Conservation (phyloP, 2,113 vertebrate genomes). For the Daboia siamensis region DNA sequence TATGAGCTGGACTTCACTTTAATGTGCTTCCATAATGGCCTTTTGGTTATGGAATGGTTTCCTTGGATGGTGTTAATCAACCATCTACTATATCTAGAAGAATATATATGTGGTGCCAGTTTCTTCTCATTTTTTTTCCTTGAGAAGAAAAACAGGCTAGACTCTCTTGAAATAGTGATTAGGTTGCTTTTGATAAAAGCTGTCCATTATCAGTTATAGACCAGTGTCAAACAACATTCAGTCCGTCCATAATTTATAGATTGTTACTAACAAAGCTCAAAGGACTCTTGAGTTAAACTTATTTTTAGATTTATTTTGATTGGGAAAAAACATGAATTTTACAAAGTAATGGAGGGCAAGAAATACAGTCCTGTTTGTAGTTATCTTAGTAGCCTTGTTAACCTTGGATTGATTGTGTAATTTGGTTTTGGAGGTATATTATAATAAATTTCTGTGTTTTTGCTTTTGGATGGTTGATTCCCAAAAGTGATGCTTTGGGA, state of each 20-base stretch:
- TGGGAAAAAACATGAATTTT: background rate
- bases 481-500: background rate
- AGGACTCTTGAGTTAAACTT: background rate
- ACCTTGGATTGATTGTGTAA: background rate
- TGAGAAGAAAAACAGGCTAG: background rate
- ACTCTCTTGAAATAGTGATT: background rate
- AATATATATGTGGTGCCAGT: background rate
- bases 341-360: background rate
- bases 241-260: background rate
- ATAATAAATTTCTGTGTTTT: background rate
- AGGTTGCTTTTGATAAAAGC: background rate
- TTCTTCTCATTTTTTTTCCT: background rate
- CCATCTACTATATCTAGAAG: background rate
- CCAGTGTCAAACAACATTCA: background rate
- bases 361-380: background rate
- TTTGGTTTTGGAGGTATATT: background rate
- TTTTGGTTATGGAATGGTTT: background rate
- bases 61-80: background rate
- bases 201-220: background rate
- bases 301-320: background rate
- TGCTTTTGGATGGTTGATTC: background rate
- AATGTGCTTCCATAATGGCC: background rate
- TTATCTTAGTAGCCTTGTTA: background rate
- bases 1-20: background rate
- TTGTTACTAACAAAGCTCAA: background rate